Evolutionary conservation across 2,888 invertebrate genomes (phyloP).

Genomic region (Heliconius sara): DNA sequence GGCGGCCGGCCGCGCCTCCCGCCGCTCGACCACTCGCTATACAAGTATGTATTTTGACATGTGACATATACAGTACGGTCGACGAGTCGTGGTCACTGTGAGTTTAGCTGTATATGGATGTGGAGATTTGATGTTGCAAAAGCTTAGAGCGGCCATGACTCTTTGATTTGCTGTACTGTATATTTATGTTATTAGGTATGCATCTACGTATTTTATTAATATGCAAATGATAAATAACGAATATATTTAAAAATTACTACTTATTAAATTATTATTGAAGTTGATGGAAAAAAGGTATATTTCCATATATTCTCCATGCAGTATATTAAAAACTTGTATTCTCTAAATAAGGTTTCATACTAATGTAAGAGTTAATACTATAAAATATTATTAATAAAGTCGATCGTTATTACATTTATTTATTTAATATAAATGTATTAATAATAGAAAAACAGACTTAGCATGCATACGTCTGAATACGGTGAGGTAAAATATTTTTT

Average conservation of each 20-base stretch:
- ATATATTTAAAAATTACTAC: too few species aligned
- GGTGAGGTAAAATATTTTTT: not conserved
- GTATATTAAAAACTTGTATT: not conserved
- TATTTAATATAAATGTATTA: not conserved
- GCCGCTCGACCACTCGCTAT: conserved; percentile 70
- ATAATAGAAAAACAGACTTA: too few species aligned
- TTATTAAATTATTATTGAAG: too few species aligned
- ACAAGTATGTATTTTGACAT: conserved; percentile 60
- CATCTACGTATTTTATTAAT: too few species aligned
- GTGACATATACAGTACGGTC: not conserved
- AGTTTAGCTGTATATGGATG: not conserved
- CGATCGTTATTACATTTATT: not conserved
- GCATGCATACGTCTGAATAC: not conserved
- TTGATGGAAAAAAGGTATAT: not conserved
- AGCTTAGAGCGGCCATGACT: too few species aligned
- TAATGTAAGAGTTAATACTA: not conserved
- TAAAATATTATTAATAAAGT: not conserved
- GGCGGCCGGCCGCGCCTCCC: conserved; percentile 78
- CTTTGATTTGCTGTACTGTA: too few species aligned
- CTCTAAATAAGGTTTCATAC: not conserved
- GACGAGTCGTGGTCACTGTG: not conserved
- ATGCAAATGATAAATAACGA: too few species aligned
- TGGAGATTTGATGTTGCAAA: not conserved
- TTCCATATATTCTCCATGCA: not conserved
- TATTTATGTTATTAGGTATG: too few species aligned